phyloP scores from a whole-genome alignment of 2,888 invertebrate species.

The Leistus spinibarbis region DNA sequence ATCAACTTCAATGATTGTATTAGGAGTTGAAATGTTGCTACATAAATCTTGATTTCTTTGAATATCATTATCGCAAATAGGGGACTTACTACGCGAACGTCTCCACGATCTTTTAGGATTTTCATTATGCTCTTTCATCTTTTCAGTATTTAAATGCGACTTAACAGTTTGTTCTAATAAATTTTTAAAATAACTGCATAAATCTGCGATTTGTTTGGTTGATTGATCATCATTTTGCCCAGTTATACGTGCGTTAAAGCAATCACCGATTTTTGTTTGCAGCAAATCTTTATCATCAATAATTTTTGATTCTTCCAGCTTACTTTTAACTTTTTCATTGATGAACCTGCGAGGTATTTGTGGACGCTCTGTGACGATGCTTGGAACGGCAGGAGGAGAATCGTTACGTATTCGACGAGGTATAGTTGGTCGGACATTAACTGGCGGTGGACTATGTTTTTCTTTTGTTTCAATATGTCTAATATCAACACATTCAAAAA shows the following conservation, averaged over 20 bases:
- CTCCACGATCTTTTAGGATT: neutral
- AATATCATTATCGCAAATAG: neutral
- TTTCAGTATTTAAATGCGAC: neutral
- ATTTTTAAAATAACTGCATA: constrained; percentile 8
- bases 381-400: neutral
- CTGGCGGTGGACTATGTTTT: neutral
- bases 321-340: too few relatives aligned
- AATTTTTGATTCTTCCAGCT: neutral
- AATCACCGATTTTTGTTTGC: neutral
- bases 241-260: neutral
- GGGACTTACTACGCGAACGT: neutral
- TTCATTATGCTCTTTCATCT: neutral
- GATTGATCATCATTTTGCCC: neutral
- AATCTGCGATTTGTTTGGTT: constrained; percentile 19
- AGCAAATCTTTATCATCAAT: neutral
- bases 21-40: neutral
- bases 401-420: constrained; percentile 9
- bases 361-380: too few relatives aligned
- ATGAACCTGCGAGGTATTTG: neutral
- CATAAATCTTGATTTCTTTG: neutral
- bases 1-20: neutral
- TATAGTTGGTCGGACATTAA: constrained; percentile 8
- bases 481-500: constrained; percentile 20
- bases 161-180: constrained; percentile 10
- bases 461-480: neutral